Conservation (phyloP, 2,113 vertebrate genomes). For the Corydoras sp. region DNA sequence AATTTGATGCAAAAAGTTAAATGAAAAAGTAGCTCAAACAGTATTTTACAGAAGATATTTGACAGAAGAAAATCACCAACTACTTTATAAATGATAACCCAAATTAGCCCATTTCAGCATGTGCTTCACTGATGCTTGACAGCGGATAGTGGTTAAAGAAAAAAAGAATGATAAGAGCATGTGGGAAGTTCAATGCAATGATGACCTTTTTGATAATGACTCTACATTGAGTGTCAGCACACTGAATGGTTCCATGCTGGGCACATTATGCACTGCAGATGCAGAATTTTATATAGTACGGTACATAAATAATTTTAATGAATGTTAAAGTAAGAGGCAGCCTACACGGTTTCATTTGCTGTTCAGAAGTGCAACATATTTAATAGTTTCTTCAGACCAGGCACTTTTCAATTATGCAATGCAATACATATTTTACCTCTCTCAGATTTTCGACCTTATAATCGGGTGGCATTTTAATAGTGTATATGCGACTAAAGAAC, state of each 20-base stretch:
- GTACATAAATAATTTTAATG: slow-evolving; percentile 15
- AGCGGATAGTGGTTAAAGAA: slow-evolving; percentile 10
- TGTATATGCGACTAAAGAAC: too few species aligned
- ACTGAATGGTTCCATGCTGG: slow-evolving; percentile 10
- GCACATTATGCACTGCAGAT: slow-evolving; percentile 23
- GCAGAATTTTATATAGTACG: slow-evolving; percentile 12
- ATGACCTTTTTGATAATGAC: slow-evolving; percentile 40
- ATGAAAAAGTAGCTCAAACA: neutral
- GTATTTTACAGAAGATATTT: neutral
- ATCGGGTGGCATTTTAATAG: too few species aligned
- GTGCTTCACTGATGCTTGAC: neutral
- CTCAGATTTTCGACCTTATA: too few species aligned
- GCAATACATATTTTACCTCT: too few species aligned
- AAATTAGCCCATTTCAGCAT: neutral
- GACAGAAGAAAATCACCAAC: slow-evolving; percentile 26
- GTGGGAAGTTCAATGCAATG: neutral
- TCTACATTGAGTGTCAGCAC: slow-evolving; percentile 31
- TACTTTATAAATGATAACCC: slow-evolving; percentile 1
- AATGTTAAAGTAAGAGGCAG: too few species aligned
- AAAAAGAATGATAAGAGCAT: neutral
- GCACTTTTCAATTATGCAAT: too few species aligned
- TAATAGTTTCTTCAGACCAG: too few species aligned
- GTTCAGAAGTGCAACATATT: too few species aligned
- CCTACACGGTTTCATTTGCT: too few species aligned
- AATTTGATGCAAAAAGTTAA: neutral